phyloP scores from a whole-genome alignment of 2,888 invertebrate species.

The Gnatocerus cornutus region DNA sequence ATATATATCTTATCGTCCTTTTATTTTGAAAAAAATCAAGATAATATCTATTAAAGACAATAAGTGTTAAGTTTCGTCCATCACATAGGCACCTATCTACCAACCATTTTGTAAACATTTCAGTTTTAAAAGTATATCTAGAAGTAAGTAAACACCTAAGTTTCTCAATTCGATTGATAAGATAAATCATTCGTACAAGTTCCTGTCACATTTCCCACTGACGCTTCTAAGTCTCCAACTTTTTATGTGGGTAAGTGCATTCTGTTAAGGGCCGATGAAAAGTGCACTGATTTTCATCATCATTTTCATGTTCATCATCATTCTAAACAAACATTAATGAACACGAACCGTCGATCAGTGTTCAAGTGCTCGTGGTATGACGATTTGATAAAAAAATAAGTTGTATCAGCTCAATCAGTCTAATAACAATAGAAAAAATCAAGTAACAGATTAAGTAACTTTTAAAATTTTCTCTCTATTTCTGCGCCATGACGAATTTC shows the following conservation, averaged over 20 bases:
- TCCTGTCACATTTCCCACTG: constrained; percentile 6
- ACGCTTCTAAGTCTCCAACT: constrained; percentile 10
- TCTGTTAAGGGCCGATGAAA: not conserved
- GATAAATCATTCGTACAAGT: constrained; percentile 42
- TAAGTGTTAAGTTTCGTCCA: constrained; percentile 17
- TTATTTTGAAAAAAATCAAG: constrained; percentile 18
- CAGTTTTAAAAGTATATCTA: constrained; percentile 40
- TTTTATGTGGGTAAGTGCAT: constrained; percentile 5
- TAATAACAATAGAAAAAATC: constrained; percentile 17
- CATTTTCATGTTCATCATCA: not conserved
- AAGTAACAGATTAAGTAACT: constrained; percentile 6
- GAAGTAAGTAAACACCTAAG: constrained; percentile 37
- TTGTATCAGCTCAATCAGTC: not conserved
- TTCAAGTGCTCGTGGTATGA: constrained; percentile 8
- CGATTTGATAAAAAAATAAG: not conserved
- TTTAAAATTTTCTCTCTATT: constrained; percentile 1
- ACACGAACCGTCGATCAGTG: not conserved
- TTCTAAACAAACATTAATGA: not conserved
- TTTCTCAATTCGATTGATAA: constrained; percentile 49
- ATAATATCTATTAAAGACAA: constrained; percentile 24
- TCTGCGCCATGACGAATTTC: not conserved
- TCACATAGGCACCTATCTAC: constrained; percentile 9
- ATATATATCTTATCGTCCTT: constrained; percentile 16
- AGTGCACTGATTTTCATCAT: constrained; percentile 3
- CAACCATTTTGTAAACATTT: constrained; percentile 40